These are phyloP conservation scores for Pectinophora gossypiella DNA, from an alignment of 1,140 invertebrate genomes.

Conservation along the genomic window DNA sequence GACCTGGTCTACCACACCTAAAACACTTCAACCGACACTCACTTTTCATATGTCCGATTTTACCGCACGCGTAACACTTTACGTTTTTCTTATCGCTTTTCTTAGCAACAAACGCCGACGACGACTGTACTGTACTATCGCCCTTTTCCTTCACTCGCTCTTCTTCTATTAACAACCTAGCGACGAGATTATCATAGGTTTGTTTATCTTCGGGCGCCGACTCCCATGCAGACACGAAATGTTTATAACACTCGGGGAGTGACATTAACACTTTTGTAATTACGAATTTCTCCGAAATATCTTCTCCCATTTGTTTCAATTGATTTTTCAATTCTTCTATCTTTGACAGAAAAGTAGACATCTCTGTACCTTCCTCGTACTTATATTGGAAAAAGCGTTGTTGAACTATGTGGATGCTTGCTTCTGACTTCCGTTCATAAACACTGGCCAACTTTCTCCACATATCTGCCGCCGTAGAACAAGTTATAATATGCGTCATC, in stretches of 20 bases:
- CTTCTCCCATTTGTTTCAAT: not conserved
- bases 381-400: not conserved
- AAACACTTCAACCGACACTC: constrained; percentile 12
- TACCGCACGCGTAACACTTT: not conserved
- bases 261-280: not conserved
- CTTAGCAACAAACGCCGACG: not conserved
- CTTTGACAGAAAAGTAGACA: not conserved
- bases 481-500: too few relatives aligned
- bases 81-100: constrained; percentile 6
- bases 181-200: constrained; percentile 33
- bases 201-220: constrained; percentile 14
- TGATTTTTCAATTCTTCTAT: not conserved
- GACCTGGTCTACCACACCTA: constrained; percentile 15
- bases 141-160: constrained; percentile 14
- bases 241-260: too few relatives aligned
- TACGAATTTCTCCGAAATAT: not conserved
- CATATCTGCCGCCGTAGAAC: too few relatives aligned
- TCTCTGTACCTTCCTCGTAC: not conserved
- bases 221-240: too few relatives aligned
- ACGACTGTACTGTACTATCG: too few relatives aligned
- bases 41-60: not conserved
- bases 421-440: too few relatives aligned
- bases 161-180: constrained; percentile 29
- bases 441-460: too few relatives aligned
- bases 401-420: not conserved